Percentiles rank a stretch among this genome's conserved stretches.
phyloP scores from a whole-genome alignment of 1,140 invertebrate species.

The Apis laboriosa region DNA sequence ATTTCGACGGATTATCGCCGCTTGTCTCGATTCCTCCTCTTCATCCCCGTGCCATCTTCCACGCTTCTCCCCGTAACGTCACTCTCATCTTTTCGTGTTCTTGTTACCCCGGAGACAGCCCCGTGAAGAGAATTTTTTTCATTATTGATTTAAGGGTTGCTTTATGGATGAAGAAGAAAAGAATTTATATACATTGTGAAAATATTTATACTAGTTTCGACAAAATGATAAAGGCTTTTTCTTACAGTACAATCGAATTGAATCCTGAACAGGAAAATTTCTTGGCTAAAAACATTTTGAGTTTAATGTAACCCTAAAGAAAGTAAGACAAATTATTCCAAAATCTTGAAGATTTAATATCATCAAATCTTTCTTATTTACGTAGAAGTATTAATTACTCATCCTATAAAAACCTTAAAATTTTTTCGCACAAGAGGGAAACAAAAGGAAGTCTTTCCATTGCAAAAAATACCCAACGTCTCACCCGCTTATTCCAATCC shows the following conservation, averaged over 20 bases:
- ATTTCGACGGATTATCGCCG: conserved; percentile 76
- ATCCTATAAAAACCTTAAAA: too few relatives aligned
- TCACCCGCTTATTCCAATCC: not conserved
- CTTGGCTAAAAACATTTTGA: too few relatives aligned
- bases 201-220: not conserved
- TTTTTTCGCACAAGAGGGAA: not conserved
- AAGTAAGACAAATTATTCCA: not conserved
- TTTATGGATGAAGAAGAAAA: not conserved
- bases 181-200: not conserved
- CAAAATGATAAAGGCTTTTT: not conserved
- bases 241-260: too few relatives aligned
- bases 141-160: not conserved
- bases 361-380: too few relatives aligned
- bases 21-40: conserved; percentile 28
- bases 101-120: not conserved
- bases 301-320: too few relatives aligned
- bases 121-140: not conserved
- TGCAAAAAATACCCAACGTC: not conserved
- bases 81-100: not conserved
- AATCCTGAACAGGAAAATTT: too few relatives aligned
- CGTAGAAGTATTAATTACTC: too few relatives aligned
- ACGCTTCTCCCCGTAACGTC: not conserved
- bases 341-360: not conserved
- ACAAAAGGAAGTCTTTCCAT: not conserved
- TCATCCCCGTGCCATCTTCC: not conserved